These are phyloP conservation scores for Cyclina sinensis DNA, from an alignment of 1,140 invertebrate genomes.

Conservation along the genomic window DNA sequence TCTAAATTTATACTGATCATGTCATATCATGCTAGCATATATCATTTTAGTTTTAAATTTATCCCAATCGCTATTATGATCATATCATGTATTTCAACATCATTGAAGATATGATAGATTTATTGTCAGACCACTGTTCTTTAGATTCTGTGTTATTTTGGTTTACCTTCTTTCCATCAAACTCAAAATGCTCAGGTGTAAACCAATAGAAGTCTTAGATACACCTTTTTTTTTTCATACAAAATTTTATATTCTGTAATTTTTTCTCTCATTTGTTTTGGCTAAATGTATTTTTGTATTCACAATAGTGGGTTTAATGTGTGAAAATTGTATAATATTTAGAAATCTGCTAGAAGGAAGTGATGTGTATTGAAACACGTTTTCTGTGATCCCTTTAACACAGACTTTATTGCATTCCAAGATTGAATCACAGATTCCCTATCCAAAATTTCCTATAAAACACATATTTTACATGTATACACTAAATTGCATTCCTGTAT, in stretches of 20 bases:
- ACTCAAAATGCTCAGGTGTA: neutral
- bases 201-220: no score
- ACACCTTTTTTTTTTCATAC: neutral
- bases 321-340: neutral
- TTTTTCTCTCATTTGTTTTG: neutral
- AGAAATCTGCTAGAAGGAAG: constrained; percentile 7
- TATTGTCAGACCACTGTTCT: constrained; percentile 10
- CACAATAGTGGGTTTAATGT: neutral
- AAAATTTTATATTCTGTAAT: neutral
- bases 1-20: no score
- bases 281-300: constrained; percentile 1
- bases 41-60: no score
- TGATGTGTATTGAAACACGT: neutral
- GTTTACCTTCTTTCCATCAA: neutral
- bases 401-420: neutral
- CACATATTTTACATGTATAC: constrained; percentile 10
- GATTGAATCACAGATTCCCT: neutral
- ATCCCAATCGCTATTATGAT: no score
- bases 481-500: neutral
- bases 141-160: constrained; percentile 7
- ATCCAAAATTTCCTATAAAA: neutral
- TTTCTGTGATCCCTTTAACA: neutral
- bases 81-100: no score
- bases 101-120: no score
- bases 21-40: no score